Evolutionary conservation across 2,797 vertebrate genomes (phyloP).

Genomic region (Petrocephalus sullivani): DNA sequence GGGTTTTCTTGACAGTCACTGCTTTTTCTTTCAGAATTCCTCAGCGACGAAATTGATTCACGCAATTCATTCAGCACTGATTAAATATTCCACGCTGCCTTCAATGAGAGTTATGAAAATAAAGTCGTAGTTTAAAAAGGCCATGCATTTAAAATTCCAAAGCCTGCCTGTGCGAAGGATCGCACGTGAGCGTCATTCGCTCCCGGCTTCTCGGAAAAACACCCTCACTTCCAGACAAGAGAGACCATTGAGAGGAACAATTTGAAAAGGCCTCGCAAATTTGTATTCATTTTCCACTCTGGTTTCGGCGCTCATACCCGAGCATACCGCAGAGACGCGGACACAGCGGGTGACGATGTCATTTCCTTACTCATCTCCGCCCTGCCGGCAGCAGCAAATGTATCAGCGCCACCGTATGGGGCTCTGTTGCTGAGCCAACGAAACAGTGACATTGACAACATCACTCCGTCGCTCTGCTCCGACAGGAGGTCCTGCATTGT

Average conservation of each 20-base stretch:
- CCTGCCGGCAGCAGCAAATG: conserved; percentile 24
- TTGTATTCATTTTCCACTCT: neutral
- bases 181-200: neutral
- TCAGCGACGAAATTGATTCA: neutral
- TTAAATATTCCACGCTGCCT: neutral
- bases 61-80: neutral
- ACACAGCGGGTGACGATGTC: conserved; percentile 37
- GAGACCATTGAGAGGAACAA: neutral
- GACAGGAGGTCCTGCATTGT: neutral
- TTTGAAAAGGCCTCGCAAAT: neutral
- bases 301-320: neutral
- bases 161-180: neutral
- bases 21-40: neutral
- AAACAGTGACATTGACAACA: conserved; percentile 12
- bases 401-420: neutral
- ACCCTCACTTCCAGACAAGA: neutral
- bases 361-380: conserved; percentile 37
- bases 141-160: neutral
- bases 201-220: neutral
- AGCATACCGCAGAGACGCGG: conserved; percentile 29
- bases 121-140: neutral
- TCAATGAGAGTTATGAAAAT: neutral
- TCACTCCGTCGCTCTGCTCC: neutral
- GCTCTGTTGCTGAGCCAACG: conserved; percentile 28
- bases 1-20: neutral